phyloP scores from a whole-genome alignment of 1,140 invertebrate species.

The Aphidius gifuensis region DNA sequence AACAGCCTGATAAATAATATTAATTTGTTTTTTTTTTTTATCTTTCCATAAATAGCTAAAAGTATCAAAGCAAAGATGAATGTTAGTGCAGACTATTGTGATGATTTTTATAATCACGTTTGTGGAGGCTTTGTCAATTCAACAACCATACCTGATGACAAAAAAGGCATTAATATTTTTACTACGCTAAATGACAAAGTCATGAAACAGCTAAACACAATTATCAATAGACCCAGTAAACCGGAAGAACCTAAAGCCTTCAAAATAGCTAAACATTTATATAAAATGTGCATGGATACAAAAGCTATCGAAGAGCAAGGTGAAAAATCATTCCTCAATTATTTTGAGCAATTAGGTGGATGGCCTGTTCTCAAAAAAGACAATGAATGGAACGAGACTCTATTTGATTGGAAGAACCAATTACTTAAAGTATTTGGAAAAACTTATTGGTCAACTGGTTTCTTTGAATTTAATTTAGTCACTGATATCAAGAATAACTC shows the following conservation, averaged over 20 bases:
- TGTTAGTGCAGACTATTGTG: constrained; percentile 64
- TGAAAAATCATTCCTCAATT: constrained; percentile 48
- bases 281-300: constrained; percentile 68
- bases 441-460: constrained; percentile 86
- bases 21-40: no score
- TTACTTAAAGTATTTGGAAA: constrained; percentile 74
- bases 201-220: constrained; percentile 71
- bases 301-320: constrained; percentile 72
- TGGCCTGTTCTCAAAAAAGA: no score
- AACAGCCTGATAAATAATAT: no score
- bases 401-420: constrained; percentile 77
- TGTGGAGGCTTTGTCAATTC: constrained; percentile 47
- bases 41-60: no score
- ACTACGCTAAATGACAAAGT: constrained; percentile 66
- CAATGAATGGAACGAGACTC: constrained; percentile 48
- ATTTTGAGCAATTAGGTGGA: no score
- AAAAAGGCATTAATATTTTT: constrained; percentile 71
- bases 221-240: constrained; percentile 67
- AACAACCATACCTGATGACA: constrained; percentile 64
- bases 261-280: constrained; percentile 64
- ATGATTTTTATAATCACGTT: constrained; percentile 78
- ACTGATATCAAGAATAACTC: constrained; percentile 51
- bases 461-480: constrained; percentile 86
- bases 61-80: constrained; percentile 50
- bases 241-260: constrained; percentile 70